Evolutionary conservation across 2,113 vertebrate species (phyloP), one percentile per base, ranked within the genome.

Genomic region (Aegypius monachus): DNA sequence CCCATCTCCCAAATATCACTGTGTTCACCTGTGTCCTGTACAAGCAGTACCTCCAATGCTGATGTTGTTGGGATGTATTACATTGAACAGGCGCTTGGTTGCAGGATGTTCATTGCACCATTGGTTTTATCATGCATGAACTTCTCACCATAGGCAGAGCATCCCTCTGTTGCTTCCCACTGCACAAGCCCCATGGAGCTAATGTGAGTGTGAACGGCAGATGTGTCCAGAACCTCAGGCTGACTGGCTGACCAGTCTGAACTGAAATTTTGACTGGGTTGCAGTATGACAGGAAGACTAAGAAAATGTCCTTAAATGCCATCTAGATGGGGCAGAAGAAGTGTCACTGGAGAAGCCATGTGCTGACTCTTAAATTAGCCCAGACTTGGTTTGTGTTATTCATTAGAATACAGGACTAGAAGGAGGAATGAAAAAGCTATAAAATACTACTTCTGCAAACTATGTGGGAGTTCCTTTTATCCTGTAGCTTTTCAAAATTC

Each of bases 201-300:
- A 65, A 73, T 0, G 0, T 23, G 40, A 62, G 1, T 40, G n/a
- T 34, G 26, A 94, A 20, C 0, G 0, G 34, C 0, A 0, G 36
- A 25, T 32, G 8, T 13, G 13, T 66, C 34, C 43, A 75, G 62
- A 84, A 61, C 8, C 8, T 86, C 78, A 85, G 26, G 36, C 26
- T 66, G 63, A 31, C 42, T 75, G 48, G 27, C 22, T 68, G 32
- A 70, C 16, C 20, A 23, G 12, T 58, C 17, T 73, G 38, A 80
- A 65, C 48, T 74, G 36, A 84, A 78, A 32, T 45, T 90, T 52
- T 63, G 16, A 19, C 23, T 27, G 11, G 6, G 11, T 52, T 90
- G 17, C 29, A 34, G 43, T 25, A 23, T 59, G 42, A 48, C 7
- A 65, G 59, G 9, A 70, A 56, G 18, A 38, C 31, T 38, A 56